Base-by-base conservation (phyloP, 2,888 invertebrate genomes). In the Chloroclystis v-ata region DNA sequence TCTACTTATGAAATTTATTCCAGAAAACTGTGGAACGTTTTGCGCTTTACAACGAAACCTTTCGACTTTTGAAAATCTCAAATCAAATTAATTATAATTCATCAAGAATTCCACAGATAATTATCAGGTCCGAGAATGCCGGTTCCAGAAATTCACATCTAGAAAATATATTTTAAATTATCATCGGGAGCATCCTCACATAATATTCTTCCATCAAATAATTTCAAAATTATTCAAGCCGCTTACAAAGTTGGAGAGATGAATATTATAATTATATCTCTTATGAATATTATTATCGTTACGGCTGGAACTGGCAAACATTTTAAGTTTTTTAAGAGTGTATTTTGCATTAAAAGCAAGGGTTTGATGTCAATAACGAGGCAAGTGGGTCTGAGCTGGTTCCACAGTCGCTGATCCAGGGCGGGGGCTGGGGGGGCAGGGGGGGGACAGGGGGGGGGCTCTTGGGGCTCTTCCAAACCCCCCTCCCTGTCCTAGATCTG, bases 241-340 rank as follows among this genome's bases (percentile, higher is more conserved):
- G 61, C 48, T 53, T 53, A 59, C 59, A 74, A 67, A 67, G 60
- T 65, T 57, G 63, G 52, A 65, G 65, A 65, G 64, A 69, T 66
- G 65, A 68, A 72, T 33, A 70, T 73, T 74, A 76, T 75, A 79
- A 81, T 82, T 81, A 75, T 76, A 73, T 70, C 65, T 49, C 65
- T 64, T 65, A 65, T 72, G 70, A 69, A 72, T 72, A 72, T 69
- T 63, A 71, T 69, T 65, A 63, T 60, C 65, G 61, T 71, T 68
- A 65, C 52, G 50, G 54, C 40, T 45, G 45, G 52, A 48, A 51
- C 52, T 43, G 57, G 61, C 60, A 68, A 71, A 72, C 69, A 75
- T 72, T 78, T 77, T 75, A 73, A 66, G 64, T 67, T 67, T 72
- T 73, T 77, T 70, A 75, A 63, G 60, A 57, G 58, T 44, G 64